A percentile compares a stretch with the other conserved stretches of the same genome.
Evolutionary conservation across 2,797 vertebrate genomes (phyloP).

Genomic region (Vultur gryphus): DNA sequence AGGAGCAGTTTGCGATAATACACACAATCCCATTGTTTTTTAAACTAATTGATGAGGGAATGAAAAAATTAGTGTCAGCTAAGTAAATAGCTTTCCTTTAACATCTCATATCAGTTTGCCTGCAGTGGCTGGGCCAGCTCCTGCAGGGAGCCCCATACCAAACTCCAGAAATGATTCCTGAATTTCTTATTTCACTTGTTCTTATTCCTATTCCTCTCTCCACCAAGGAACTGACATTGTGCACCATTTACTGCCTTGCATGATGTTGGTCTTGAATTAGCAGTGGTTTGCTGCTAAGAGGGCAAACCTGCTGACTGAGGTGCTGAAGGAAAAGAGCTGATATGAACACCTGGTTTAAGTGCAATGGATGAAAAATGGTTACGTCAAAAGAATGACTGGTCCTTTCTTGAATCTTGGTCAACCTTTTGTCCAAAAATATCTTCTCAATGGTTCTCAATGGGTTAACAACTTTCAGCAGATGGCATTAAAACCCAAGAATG

Average conservation of each 20-base stretch:
- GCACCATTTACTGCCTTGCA: not conserved
- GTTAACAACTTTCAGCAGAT: not conserved
- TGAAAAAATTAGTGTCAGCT: not conserved
- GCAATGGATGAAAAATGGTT: not conserved
- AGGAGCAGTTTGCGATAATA: not conserved
- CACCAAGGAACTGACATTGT: fast-evolving
- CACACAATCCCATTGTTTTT: fast-evolving
- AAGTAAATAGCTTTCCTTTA: not conserved
- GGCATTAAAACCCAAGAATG: not conserved
- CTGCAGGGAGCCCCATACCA: not conserved
- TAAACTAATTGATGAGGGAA: not conserved
- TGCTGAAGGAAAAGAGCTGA: not conserved
- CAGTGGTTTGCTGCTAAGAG: not conserved
- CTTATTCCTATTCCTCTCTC: not conserved
- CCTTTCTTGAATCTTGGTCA: not conserved
- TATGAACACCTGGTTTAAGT: fast-evolving
- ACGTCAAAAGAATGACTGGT: not conserved
- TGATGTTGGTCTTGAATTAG: not conserved
- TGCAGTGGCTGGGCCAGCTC: not conserved
- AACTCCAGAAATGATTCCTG: not conserved
- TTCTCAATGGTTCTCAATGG: not conserved
- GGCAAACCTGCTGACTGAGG: not conserved
- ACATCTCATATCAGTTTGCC: not conserved
- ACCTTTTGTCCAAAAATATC: not conserved
- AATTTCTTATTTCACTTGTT: not conserved